A percentile compares a stretch with the other conserved stretches of the same genome.
These are phyloP conservation scores for Acropternis orthonyx DNA, from an alignment of 2,797 vertebrate species.

Conservation along the genomic window DNA sequence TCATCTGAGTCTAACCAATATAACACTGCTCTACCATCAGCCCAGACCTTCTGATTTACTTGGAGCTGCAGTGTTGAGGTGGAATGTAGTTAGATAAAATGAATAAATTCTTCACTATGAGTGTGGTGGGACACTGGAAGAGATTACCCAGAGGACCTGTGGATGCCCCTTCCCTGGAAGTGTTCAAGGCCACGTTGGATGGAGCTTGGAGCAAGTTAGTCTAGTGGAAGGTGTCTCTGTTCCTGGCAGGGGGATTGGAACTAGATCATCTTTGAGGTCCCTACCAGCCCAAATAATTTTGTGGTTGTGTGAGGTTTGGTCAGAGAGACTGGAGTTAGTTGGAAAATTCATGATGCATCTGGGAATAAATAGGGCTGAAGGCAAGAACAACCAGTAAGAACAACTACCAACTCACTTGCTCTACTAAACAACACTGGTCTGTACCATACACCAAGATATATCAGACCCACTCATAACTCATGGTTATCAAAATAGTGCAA, in stretches of 20 bases:
- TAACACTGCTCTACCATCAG: background rate
- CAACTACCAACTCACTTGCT: background rate
- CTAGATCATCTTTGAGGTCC: background rate
- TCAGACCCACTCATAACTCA: fast-evolving
- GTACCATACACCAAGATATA: background rate
- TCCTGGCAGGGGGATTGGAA: fast-evolving
- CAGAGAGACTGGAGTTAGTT: background rate
- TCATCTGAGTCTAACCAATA: background rate
- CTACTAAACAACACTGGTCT: background rate
- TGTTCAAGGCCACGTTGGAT: background rate
- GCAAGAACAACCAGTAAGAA: background rate
- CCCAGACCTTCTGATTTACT: background rate
- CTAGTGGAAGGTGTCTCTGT: background rate
- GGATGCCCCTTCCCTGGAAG: background rate
- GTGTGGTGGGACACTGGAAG: background rate
- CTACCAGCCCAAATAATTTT: background rate
- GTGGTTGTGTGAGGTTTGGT: background rate
- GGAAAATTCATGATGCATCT: background rate
- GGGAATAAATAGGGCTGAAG: background rate
- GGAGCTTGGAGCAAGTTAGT: background rate
- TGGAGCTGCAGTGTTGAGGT: background rate
- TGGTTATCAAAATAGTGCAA: background rate
- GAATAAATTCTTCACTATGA: background rate
- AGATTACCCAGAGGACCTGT: background rate
- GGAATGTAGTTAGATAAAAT: background rate